These are phyloP conservation scores for Nephrocerus scutellatus DNA, from an alignment of 2,888 invertebrate species.

Conservation along the genomic window DNA sequence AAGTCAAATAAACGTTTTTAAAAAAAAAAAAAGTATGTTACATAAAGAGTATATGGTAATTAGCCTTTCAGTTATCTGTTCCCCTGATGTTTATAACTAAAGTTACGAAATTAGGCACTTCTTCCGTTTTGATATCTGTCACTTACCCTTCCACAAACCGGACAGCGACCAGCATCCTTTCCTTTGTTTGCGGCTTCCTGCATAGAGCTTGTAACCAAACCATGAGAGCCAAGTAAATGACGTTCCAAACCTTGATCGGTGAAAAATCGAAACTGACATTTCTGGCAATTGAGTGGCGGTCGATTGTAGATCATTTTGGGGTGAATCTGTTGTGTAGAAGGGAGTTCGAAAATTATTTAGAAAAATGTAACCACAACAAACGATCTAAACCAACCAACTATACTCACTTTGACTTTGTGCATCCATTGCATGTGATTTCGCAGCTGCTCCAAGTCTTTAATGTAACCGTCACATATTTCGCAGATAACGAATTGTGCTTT, in stretches of 20 bases:
- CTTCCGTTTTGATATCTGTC: not conserved
- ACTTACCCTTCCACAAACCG: conserved; percentile 85
- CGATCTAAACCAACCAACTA: too few relatives aligned
- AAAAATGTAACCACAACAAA: not conserved
- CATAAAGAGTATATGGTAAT: too few relatives aligned
- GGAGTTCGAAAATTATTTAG: not conserved
- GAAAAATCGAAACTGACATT: conserved; percentile 94
- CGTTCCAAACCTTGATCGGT: conserved; percentile 94
- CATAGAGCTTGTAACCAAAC: conserved; percentile 91
- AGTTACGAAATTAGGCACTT: not conserved
- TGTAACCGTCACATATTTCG: conserved; percentile 95
- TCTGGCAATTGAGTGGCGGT: conserved; percentile 91
- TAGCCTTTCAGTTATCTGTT: too few relatives aligned
- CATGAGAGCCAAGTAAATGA: conserved; percentile 89
- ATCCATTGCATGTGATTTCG: conserved; percentile 97
- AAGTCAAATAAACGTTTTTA: too few relatives aligned
- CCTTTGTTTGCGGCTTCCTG: conserved; percentile 92
- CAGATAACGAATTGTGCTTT: conserved; percentile 87
- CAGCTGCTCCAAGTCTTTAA: conserved; percentile 88
- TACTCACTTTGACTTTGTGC: conserved; percentile 74
- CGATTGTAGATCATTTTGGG: conserved; percentile 93
- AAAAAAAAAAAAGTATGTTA: too few relatives aligned
- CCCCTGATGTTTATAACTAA: not conserved
- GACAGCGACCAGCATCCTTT: conserved; percentile 90
- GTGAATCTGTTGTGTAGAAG: too few relatives aligned